Evolutionary conservation across 2,888 invertebrate genomes (phyloP).

Genomic region (Halictus ligatus): DNA sequence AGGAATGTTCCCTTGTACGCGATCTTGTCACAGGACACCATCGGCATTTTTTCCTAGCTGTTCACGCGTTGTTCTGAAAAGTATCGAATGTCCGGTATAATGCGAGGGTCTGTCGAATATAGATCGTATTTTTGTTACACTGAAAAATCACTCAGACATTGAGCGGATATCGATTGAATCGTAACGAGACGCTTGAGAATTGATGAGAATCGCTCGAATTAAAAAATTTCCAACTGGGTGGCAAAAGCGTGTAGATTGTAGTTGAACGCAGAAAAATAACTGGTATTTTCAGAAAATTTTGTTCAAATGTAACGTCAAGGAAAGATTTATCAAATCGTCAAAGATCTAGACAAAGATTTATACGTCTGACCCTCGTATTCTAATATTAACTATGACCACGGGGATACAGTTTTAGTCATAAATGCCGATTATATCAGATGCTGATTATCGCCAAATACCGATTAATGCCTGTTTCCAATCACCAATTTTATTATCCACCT

Average conservation of each 20-base stretch:
- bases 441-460: too few species aligned
- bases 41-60: constrained; percentile 30
- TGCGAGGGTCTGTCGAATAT: not conserved
- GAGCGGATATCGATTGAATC: too few species aligned
- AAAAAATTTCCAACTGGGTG: not conserved
- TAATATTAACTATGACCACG: not conserved
- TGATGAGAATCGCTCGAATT: not conserved
- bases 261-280: too few species aligned
- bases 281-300: too few species aligned
- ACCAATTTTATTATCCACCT: not conserved
- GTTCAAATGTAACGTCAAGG: not conserved
- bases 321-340: not conserved
- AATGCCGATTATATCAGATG: not conserved
- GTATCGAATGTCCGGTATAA: constrained; percentile 21
- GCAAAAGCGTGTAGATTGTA: too few species aligned
- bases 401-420: not conserved
- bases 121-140: too few species aligned
- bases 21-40: constrained; percentile 38
- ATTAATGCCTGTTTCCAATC: not conserved
- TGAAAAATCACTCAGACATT: too few species aligned
- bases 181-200: not conserved
- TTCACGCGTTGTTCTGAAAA: constrained; percentile 36
- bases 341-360: not conserved
- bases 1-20: constrained; percentile 75
- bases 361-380: not conserved